Evolutionary conservation across 2,797 vertebrate genomes (phyloP).

Genomic region (Peromyscus melanophrys): DNA sequence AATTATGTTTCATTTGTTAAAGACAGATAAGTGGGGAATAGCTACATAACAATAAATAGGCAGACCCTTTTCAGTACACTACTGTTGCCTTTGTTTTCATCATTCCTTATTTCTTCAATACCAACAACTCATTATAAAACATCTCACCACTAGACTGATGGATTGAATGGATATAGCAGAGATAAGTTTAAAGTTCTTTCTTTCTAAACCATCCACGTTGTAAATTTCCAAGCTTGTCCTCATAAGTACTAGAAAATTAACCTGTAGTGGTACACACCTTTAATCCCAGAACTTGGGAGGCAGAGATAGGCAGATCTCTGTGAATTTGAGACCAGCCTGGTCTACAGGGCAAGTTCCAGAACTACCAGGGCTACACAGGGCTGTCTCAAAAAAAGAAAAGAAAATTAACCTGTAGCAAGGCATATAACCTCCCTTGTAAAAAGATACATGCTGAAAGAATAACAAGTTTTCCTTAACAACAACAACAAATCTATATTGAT

Average conservation of each 20-base stretch:
- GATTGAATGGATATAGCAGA: neutral
- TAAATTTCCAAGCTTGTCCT: conserved; percentile 10
- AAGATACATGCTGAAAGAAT: conserved; percentile 13
- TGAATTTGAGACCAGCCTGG: neutral
- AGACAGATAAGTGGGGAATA: neutral
- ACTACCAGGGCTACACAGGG: neutral
- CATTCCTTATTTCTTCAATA: neutral
- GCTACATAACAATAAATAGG: neutral
- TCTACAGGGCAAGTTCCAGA: neutral
- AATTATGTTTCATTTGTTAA: conserved; percentile 51
- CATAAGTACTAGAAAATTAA: conserved; percentile 51
- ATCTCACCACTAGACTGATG: neutral
- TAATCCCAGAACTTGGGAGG: neutral
- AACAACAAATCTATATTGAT: neutral
- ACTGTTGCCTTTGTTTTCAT: conserved; percentile 2
- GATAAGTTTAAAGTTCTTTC: conserved; percentile 36
- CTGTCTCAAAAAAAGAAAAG: neutral
- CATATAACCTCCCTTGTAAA: conserved; percentile 1
- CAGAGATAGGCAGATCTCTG: neutral
- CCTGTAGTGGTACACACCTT: neutral
- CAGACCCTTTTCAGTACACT: neutral
- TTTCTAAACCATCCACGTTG: conserved; percentile 39
- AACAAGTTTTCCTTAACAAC: neutral
- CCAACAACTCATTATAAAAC: conserved; percentile 61
- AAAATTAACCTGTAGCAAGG: conserved; percentile 31